Evolutionary conservation across 1,140 invertebrate species (phyloP).

Genomic region (Nebria ingens): DNA sequence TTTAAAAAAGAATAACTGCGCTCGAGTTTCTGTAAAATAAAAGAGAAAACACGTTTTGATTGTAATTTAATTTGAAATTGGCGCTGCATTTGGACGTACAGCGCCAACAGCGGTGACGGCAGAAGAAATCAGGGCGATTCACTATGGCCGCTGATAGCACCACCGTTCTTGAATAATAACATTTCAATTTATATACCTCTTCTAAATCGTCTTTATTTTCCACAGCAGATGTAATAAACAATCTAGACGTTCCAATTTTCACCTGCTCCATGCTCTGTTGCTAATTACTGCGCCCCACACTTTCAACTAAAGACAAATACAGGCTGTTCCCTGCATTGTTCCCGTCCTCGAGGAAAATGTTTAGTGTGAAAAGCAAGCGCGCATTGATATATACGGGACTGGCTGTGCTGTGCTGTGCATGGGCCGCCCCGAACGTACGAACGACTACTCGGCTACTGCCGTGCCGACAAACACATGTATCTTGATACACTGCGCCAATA

Average conservation of each 20-base stretch:
- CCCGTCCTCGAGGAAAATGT: conserved; percentile 36
- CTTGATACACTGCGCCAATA: not conserved
- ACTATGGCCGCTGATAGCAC: conserved; percentile 45
- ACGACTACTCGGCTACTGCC: not conserved
- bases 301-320: conserved; percentile 37
- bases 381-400: conserved; percentile 30
- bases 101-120: conserved; percentile 3
- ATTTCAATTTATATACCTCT: conserved; percentile 55
- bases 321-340: conserved; percentile 43
- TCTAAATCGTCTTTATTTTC: conserved; percentile 75
- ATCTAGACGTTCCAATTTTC: conserved; percentile 44
- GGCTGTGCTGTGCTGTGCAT: not conserved
- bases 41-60: not conserved
- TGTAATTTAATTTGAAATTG: not conserved
- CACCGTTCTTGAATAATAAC: conserved; percentile 43
- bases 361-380: conserved; percentile 34
- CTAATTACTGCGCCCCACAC: conserved; percentile 27
- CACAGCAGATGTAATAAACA: conserved; percentile 53
- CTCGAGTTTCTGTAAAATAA: conserved; percentile 75
- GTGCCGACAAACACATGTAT: not conserved
- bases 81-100: conserved; percentile 2
- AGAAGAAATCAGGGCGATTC: conserved; percentile 37
- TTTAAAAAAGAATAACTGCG: conserved; percentile 66
- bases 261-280: conserved; percentile 43
- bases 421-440: not conserved